Conservation (phyloP, 2,797 vertebrate species). For the Gila robusta region DNA sequence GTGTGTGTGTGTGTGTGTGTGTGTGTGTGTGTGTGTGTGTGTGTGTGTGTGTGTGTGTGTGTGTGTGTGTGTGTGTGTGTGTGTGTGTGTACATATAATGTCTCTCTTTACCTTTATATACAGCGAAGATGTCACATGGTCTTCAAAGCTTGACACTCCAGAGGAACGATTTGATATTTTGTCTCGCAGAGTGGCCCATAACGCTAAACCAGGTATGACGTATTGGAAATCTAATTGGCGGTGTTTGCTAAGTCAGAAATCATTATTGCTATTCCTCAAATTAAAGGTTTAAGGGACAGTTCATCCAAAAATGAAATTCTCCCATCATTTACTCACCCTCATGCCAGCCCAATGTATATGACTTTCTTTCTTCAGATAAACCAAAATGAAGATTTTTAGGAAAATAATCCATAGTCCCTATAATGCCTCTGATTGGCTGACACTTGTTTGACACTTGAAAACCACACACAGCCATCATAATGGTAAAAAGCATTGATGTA, state of each 20-base stretch:
- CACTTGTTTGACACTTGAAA: background rate
- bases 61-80: slow-evolving; percentile 5
- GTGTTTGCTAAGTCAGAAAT: background rate
- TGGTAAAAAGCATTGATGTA: background rate
- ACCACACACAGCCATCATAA: background rate
- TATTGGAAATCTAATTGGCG: background rate
- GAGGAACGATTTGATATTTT: slow-evolving; percentile 43
- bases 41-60: slow-evolving; percentile 24
- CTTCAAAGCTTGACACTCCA: slow-evolving; percentile 31
- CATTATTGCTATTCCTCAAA: background rate
- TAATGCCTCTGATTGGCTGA: background rate
- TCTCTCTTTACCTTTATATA: slow-evolving; percentile 21
- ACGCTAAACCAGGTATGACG: slow-evolving; percentile 48
- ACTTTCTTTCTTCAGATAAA: background rate
- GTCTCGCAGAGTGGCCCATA: slow-evolving; percentile 44
- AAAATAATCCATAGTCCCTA: background rate
- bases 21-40: slow-evolving; percentile 10
- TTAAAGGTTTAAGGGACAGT: background rate
- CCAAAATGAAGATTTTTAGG: background rate
- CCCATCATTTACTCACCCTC: background rate
- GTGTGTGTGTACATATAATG: background rate
- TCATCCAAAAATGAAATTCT: background rate
- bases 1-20: slow-evolving; percentile 8
- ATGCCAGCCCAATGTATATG: background rate
- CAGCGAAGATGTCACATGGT: slow-evolving; percentile 26